Evolutionary conservation across 2,888 invertebrate species (phyloP).

Genomic region (Phania funesta): DNA sequence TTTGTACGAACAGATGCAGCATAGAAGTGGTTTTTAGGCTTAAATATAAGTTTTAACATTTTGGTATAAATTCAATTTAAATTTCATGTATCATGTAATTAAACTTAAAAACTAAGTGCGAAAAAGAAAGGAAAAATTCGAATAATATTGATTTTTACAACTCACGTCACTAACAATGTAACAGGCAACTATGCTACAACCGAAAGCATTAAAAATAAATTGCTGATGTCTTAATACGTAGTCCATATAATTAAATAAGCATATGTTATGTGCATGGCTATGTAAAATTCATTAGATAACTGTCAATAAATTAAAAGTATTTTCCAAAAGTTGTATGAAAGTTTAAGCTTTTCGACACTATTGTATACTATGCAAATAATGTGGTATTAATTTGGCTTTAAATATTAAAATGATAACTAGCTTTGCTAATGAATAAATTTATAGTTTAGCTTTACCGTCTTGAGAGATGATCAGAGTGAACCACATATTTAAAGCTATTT

Average conservation of each 20-base stretch:
- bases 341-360: slow-evolving; percentile 65
- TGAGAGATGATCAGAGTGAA: slow-evolving; percentile 68
- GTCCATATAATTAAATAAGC: neutral
- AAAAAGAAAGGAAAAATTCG: slow-evolving; percentile 10
- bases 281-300: neutral
- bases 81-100: slow-evolving; percentile 69
- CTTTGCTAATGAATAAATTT: slow-evolving; percentile 27
- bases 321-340: slow-evolving; percentile 62
- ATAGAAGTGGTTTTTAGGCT: too few relatives aligned
- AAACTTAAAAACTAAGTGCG: slow-evolving; percentile 62
- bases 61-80: slow-evolving; percentile 69
- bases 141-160: slow-evolving; percentile 24
- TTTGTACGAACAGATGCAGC: neutral
- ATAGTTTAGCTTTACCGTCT: slow-evolving; percentile 65
- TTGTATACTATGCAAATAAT: slow-evolving; percentile 67
- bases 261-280: neutral
- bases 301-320: neutral
- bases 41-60: slow-evolving; percentile 66
- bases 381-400: slow-evolving; percentile 65
- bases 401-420: neutral
- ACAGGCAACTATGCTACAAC: slow-evolving; percentile 68
- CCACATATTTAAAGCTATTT: slow-evolving; percentile 66
- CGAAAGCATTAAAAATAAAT: slow-evolving; percentile 70
- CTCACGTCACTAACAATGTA: slow-evolving; percentile 68
- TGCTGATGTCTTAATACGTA: slow-evolving; percentile 70